A percentile compares a stretch with the other conserved stretches of the same genome.
phyloP scores from a whole-genome alignment of 2,888 invertebrate genomes.

The Onchidella celtica region DNA sequence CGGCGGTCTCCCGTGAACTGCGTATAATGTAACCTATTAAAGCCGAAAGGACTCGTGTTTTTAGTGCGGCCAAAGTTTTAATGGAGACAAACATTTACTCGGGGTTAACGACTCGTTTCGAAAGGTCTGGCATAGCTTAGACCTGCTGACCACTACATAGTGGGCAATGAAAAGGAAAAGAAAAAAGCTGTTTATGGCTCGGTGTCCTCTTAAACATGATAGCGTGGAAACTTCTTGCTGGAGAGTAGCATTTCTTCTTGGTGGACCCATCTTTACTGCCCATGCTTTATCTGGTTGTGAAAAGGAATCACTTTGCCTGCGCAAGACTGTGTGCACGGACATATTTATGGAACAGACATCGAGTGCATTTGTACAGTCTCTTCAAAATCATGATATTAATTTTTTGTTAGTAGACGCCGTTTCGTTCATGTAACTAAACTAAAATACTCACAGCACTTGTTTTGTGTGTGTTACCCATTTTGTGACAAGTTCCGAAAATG shows the following conservation, averaged over 20 bases:
- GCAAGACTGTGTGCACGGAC: no score
- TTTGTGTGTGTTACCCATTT: no score
- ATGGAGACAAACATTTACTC: conserved; percentile 23
- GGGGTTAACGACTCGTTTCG: conserved; percentile 6
- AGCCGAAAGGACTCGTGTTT: not conserved
- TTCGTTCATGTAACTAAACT: no score
- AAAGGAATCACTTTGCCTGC: no score
- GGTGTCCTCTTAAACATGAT: no score
- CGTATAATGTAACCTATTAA: not conserved
- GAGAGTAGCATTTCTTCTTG: not conserved
- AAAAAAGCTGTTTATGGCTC: no score
- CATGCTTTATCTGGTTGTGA: no score
- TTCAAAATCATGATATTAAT: not conserved
- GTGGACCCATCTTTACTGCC: not conserved
- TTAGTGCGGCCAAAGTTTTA: not conserved
- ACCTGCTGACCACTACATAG: not conserved
- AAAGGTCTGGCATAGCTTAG: not conserved
- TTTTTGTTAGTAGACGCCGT: no score
- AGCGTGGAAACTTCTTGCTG: not conserved
- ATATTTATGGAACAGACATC: no score
- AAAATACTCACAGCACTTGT: no score
- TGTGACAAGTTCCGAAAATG: no score
- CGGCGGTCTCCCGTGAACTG: not conserved
- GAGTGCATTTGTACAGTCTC: no score
- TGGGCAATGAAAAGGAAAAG: not conserved